Base-by-base conservation (phyloP, 2,797 vertebrate species). In the Bradypodion pumilum region DNA sequence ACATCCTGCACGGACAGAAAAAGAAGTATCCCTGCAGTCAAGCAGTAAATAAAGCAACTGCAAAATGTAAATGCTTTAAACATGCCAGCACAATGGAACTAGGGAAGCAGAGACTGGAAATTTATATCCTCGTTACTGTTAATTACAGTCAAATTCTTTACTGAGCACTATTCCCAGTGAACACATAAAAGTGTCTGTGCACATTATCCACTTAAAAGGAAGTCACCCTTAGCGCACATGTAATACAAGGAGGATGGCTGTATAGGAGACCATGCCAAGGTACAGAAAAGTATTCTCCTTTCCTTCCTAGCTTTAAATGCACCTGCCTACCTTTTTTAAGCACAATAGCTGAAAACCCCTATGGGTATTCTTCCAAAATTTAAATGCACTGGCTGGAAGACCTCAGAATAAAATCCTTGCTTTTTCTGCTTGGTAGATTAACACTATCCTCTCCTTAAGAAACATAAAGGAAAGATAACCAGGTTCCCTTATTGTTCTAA, bases 341-440 rank as follows among this genome's bases (percentile, higher is more conserved):
- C 80, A 81, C 94, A 91, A 87, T 91, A 92, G 87, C 88, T 90
- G 87, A 92, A 94, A 94, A 82, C 84, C 86, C 92, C 89, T 92
- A 56, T 80, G 93, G 91, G 85, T 90, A 72, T 94, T 95, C 91
- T 92, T 93, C 90, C 63, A 46, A 95, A 94, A 93, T 94, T 91
- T 92, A 94, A 95, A 94, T 95, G 93, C 85, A 83, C 89, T 88
- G 91, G 92, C 87, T 90, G 88, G 80, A 91, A 95, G 85, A 94
- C 88, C 80, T 95, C 89, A 86, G 91, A 81, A 91, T 91, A 92
- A 94, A 95, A 92, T 85, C 15, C 0, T 29, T 72, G 80, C 90
- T 92, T 93, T 94, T 90, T 82, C 78, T 77, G 85, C 56, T 79
- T 91, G 84, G 49, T 44, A 83, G 79, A 81, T 94, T 95, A 95